A percentile compares a stretch with the other conserved stretches of the same genome.
Evolutionary conservation across 2,797 vertebrate species (phyloP).

Genomic region (Anguilla marmorata): DNA sequence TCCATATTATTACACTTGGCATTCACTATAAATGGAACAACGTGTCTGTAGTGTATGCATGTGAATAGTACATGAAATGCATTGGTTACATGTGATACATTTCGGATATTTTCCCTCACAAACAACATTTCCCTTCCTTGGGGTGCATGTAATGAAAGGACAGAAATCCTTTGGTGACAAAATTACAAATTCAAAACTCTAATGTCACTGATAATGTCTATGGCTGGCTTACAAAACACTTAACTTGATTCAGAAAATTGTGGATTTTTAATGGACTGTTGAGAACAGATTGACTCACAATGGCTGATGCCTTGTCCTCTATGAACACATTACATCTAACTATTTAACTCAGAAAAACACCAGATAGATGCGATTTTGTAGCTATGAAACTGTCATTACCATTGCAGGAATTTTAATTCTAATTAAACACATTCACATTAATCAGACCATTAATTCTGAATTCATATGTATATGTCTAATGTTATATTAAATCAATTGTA

Average conservation of each 20-base stretch:
- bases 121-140: not conserved
- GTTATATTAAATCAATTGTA: not conserved
- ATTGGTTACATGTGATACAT: not conserved
- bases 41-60: not conserved
- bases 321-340: not conserved
- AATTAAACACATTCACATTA: not conserved
- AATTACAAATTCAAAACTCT: not conserved
- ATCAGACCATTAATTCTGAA: not conserved
- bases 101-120: not conserved
- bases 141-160: not conserved
- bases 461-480: not conserved
- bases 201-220: not conserved
- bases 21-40: not conserved
- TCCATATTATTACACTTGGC: not conserved
- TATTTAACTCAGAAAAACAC: not conserved
- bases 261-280: not conserved
- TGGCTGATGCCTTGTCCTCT: not conserved
- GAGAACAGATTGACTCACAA: not conserved
- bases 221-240: not conserved
- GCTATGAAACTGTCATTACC: not conserved
- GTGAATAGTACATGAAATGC: not conserved
- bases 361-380: not conserved
- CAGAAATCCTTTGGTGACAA: not conserved
- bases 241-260: not conserved
- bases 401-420: not conserved